Evolutionary conservation across 2,797 vertebrate species (phyloP).

Genomic region (Amblyopsis hoosieri): DNA sequence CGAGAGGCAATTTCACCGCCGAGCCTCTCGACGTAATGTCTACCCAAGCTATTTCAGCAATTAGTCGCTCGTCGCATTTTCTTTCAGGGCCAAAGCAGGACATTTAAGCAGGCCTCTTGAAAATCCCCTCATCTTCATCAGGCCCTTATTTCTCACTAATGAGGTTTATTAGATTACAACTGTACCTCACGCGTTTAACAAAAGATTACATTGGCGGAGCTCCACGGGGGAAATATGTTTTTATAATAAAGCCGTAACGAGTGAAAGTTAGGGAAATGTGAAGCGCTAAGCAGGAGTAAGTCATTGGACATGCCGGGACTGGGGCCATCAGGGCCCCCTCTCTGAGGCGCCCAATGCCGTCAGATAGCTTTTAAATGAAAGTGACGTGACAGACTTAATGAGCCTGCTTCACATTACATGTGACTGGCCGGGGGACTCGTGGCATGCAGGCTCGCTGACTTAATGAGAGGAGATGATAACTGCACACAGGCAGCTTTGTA

Average conservation of each 20-base stretch:
- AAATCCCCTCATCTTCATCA: slow-evolving; percentile 70
- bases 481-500: slow-evolving; percentile 61
- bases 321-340: slow-evolving; percentile 48
- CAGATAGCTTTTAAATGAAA: slow-evolving; percentile 68
- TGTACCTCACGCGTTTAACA: slow-evolving; percentile 74
- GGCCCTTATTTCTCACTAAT: slow-evolving; percentile 72
- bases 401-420: slow-evolving; percentile 66
- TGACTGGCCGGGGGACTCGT: slow-evolving; percentile 23
- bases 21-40: slow-evolving; percentile 41
- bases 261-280: slow-evolving; percentile 65
- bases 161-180: slow-evolving; percentile 81
- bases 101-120: slow-evolving; percentile 48
- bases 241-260: slow-evolving; percentile 70
- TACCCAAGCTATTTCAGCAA: slow-evolving; percentile 52
- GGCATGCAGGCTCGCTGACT: slow-evolving; percentile 42
- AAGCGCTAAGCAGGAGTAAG: slow-evolving; percentile 67
- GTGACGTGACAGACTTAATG: slow-evolving; percentile 74
- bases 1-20: slow-evolving; percentile 13
- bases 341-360: slow-evolving; percentile 56
- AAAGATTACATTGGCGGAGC: slow-evolving; percentile 73
- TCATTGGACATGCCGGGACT: slow-evolving; percentile 65
- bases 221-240: slow-evolving; percentile 76
- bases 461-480: slow-evolving; percentile 68
- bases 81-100: slow-evolving; percentile 55
- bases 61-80: slow-evolving; percentile 69